These are phyloP conservation scores for Rotaria sp. DNA, from an alignment of 2,888 invertebrate genomes.

Conservation along the genomic window DNA sequence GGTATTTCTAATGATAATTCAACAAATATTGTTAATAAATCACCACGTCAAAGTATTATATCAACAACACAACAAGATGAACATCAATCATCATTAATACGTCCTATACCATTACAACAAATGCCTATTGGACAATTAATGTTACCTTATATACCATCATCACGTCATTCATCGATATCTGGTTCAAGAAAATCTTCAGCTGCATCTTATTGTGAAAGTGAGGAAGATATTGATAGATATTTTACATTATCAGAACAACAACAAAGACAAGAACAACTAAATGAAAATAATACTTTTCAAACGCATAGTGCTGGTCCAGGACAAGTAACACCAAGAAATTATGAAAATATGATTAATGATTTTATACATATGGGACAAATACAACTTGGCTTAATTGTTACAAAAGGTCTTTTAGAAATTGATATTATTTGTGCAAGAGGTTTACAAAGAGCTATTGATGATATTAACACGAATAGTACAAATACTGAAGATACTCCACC, in stretches of 20 bases:
- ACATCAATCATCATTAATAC: conserved; percentile 1
- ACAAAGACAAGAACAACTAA: neutral
- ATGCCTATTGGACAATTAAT: conserved; percentile 23
- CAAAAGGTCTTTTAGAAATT: conserved; percentile 82
- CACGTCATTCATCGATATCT: conserved; percentile 12
- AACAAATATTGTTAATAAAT: neutral
- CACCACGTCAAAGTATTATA: neutral
- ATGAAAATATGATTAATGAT: conserved; percentile 44
- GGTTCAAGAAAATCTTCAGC: conserved; percentile 34
- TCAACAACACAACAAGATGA: neutral
- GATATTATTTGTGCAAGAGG: conserved; percentile 71
- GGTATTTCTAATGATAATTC: neutral
- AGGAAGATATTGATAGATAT: conserved; percentile 40
- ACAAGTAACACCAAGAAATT: conserved; percentile 49
- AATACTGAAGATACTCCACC: conserved; percentile 46
- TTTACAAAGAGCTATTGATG: conserved; percentile 54
- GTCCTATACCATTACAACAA: neutral
- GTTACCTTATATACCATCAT: conserved; percentile 3
- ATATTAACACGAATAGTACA: neutral
- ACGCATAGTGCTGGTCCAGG: conserved; percentile 49
- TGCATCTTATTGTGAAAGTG: conserved; percentile 26
- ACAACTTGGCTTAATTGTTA: conserved; percentile 76
- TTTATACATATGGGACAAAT: conserved; percentile 62
- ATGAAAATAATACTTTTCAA: conserved; percentile 44
- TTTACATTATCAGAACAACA: neutral